Base-by-base conservation (phyloP, 2,888 invertebrate genomes). In the Cerastis leucographa region DNA sequence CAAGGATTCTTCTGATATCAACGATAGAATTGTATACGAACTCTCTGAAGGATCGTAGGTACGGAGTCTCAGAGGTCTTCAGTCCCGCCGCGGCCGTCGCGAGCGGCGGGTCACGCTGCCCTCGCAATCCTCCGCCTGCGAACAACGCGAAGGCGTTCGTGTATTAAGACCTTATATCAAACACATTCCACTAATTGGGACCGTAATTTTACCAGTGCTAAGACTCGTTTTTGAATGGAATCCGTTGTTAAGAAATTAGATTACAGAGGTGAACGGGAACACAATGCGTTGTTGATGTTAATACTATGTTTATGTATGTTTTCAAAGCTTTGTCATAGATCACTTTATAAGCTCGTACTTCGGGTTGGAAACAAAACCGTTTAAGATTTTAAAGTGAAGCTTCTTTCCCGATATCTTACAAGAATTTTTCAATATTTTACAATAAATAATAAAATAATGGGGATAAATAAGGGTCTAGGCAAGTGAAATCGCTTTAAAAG, bases 11-110 rank as follows among this genome's bases (percentile, higher is more conserved):
- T 66, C 25, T 68, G 29, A 46, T 78, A 76, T 70, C 51, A 78
- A 74, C 51, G 51, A 67, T 68, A 74, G 59, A 46, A 74, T 71
- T 76, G 29, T 81, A 62, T 67, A 35, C 59, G 49, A 64, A 54
- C 14, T 49, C 69, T 81, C 70, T 61, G 49, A 54, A 67, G 59
- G 51, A 61, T 66, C 71, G 22, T 75, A 59, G 83, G 46, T 11
- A 51, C 71, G 40, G 22, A 42, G 11, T 66, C 70, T 75, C 64
- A 42, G 74, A 71, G 71, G 71, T 65, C 71, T 12, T 87, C 94
- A 96, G 96, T 96, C 94, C 95, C 95, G 95, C 94, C 95, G 95
- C 95, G 93, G 88, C 89, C 94, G 94, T 94, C 95, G 95, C 94
- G 94, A 91, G 94, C 95, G 95, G 94, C 95, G 95, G 95, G 93